A percentile compares a stretch with the other conserved stretches of the same genome.
Evolutionary conservation across 2,113 vertebrate species (phyloP).

Genomic region (Eudorcas thomsonii): DNA sequence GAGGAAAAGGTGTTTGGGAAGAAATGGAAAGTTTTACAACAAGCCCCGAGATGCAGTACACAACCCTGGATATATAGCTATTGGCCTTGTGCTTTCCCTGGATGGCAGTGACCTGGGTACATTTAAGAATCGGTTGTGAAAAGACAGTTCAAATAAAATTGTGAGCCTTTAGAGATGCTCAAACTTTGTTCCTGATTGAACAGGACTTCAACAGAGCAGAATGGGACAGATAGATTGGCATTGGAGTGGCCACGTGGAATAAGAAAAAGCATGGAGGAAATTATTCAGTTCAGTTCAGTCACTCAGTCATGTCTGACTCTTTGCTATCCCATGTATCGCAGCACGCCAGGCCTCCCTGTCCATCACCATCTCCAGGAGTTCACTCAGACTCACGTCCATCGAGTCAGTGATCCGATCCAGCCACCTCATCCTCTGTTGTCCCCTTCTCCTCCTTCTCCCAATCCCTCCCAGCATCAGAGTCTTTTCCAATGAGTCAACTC

Average conservation of each 20-base stretch:
- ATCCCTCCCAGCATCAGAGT: too few relatives aligned
- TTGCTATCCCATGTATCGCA: too few relatives aligned
- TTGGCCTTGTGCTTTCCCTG: not conserved
- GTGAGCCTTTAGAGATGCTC: not conserved
- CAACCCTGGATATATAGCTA: not conserved
- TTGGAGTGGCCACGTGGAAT: rapidly evolving
- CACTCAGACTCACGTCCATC: too few relatives aligned
- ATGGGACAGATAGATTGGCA: not conserved
- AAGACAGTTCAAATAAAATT: not conserved
- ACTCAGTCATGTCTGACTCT: too few relatives aligned
- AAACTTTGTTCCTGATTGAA: not conserved
- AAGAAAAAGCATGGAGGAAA: not conserved
- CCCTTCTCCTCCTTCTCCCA: too few relatives aligned
- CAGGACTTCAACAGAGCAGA: not conserved
- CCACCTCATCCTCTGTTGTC: too few relatives aligned
- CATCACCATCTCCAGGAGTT: too few relatives aligned
- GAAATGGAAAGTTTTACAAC: not conserved
- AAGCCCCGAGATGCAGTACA: not conserved
- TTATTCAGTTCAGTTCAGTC: not conserved
- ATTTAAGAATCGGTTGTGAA: not conserved
- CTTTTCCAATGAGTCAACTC: too few relatives aligned
- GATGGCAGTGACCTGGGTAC: not conserved
- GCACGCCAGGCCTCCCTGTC: too few relatives aligned
- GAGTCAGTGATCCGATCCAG: too few relatives aligned
- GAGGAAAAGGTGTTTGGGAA: not conserved